Conservation (phyloP, 2,797 vertebrate genomes). For the Pogoniulus pusillus region DNA sequence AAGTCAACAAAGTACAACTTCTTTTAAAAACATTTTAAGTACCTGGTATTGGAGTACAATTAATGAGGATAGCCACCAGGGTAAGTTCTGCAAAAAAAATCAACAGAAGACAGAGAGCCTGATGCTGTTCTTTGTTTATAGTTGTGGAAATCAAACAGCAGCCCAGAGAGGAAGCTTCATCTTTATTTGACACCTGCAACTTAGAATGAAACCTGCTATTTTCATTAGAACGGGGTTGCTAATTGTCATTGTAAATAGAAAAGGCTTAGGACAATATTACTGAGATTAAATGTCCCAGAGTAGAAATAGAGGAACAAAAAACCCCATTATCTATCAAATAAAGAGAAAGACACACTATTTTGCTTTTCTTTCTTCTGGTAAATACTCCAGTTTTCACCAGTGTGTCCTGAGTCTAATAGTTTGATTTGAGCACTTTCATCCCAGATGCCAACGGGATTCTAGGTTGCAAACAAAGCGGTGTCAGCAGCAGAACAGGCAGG, state of each 20-base stretch:
- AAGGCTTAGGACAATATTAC: background rate
- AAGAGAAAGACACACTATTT: background rate
- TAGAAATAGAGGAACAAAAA: background rate
- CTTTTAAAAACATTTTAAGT: background rate
- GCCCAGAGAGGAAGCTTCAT: background rate
- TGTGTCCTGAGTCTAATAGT: background rate
- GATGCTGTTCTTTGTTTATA: background rate
- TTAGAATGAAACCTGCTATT: background rate
- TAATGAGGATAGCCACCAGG: background rate
- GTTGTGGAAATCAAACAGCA: background rate
- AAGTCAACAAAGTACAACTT: slow-evolving; percentile 16
- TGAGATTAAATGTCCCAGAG: background rate
- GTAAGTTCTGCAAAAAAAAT: background rate
- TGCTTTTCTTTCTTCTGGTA: background rate
- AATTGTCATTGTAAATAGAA: background rate
- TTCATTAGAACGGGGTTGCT: background rate
- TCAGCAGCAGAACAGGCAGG: too few species aligned
- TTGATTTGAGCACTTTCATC: background rate
- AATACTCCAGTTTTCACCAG: background rate
- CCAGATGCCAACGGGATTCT: too few species aligned
- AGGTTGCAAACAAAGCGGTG: too few species aligned
- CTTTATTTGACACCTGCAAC: background rate
- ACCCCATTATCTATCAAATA: background rate
- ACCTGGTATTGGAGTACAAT: background rate
- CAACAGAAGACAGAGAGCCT: background rate